Conservation (phyloP, 2,888 invertebrate genomes). For the Nemoura dubitans region DNA sequence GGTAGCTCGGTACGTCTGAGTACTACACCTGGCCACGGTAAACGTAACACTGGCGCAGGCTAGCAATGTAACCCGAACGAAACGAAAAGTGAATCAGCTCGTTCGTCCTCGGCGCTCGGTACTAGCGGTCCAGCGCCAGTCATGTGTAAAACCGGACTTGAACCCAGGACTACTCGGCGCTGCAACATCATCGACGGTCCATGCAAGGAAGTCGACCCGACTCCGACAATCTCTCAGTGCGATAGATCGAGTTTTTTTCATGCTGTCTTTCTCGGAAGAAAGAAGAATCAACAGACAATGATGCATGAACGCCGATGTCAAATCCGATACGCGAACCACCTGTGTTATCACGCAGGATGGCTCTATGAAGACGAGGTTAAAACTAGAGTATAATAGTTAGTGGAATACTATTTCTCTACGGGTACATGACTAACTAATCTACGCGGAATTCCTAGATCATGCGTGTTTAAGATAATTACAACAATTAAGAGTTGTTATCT, state of each 20-base stretch:
- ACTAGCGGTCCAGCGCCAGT: not conserved
- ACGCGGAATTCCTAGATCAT: not conserved
- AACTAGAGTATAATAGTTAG: not conserved
- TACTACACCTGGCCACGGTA: not conserved
- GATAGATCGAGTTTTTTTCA: not conserved
- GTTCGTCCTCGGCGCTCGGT: not conserved
- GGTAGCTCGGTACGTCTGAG: not conserved
- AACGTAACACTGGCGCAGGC: not conserved
- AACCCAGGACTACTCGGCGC: not conserved
- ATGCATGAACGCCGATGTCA: not conserved
- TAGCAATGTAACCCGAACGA: not conserved
- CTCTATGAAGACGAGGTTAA: not conserved
- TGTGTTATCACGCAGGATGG: not conserved
- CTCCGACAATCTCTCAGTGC: not conserved
- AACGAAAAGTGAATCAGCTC: conserved; percentile 13
- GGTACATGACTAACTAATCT: not conserved
- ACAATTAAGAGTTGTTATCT: not conserved
- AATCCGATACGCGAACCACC: not conserved
- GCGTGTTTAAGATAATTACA: not conserved
- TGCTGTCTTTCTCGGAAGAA: not conserved
- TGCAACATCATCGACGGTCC: not conserved
- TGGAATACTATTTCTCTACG: not conserved
- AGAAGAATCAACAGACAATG: not conserved
- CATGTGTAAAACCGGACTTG: conserved; percentile 9
- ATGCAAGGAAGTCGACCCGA: not conserved